These are phyloP conservation scores for Tiliqua scincoides DNA, from an alignment of 2,113 vertebrate genomes.

Conservation along the genomic window DNA sequence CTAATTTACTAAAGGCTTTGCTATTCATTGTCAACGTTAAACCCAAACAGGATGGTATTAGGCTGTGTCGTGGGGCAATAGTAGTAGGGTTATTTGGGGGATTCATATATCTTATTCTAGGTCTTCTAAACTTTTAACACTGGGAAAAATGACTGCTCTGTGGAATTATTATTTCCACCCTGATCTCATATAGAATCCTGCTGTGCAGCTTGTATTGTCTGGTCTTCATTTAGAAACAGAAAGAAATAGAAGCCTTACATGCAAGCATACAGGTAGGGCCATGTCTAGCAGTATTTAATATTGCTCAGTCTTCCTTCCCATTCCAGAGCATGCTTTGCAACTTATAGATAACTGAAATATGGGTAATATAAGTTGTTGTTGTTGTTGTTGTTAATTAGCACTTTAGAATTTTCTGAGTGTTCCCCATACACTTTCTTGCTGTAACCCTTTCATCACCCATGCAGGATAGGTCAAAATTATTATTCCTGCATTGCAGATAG, in stretches of 20 bases:
- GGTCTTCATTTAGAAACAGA: not conserved
- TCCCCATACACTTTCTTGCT: not conserved
- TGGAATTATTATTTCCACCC: not conserved
- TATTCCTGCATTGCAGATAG: not conserved
- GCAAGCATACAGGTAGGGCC: too few species aligned
- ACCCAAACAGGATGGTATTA: conserved; percentile 14
- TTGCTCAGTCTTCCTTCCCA: not conserved
- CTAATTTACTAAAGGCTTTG: conserved; percentile 14
- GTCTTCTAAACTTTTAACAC: not conserved
- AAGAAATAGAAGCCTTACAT: not conserved
- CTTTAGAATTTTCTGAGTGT: not conserved
- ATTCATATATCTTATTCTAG: not conserved
- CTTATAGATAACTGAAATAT: not conserved
- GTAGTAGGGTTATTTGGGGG: conserved; percentile 5
- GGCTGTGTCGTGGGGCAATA: not conserved
- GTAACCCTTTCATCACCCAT: not conserved
- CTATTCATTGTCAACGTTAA: conserved; percentile 4
- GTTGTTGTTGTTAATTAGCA: not conserved
- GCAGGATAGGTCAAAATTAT: not conserved
- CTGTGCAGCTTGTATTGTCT: not conserved
- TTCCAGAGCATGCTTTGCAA: not conserved
- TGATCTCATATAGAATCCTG: not conserved
- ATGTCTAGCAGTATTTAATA: too few species aligned
- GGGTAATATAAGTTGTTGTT: not conserved
- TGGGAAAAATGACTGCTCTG: not conserved